Conservation (phyloP, 2,113 vertebrate genomes). For the Burhinus oedicnemus region DNA sequence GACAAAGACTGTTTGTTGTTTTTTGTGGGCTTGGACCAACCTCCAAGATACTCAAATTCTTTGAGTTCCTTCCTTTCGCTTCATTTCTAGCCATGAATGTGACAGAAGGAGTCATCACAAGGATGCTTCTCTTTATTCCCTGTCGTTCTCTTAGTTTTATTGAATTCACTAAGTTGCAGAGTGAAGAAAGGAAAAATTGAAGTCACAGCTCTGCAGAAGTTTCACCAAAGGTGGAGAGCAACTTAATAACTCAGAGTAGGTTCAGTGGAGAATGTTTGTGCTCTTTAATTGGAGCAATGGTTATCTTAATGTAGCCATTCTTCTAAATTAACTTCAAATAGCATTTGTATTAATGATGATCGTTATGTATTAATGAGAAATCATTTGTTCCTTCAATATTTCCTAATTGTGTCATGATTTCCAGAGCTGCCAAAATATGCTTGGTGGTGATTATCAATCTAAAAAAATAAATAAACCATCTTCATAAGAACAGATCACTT, state of each 20-base stretch:
- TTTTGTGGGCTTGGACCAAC: background rate
- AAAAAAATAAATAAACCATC: background rate
- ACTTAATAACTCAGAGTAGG: background rate
- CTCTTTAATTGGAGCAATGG: background rate
- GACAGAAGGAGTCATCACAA: background rate
- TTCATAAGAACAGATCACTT: background rate
- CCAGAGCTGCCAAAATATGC: background rate
- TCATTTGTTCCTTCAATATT: conserved; percentile 29
- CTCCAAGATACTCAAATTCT: background rate
- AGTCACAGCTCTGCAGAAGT: background rate
- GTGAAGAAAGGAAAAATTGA: background rate
- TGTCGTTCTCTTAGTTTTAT: background rate
- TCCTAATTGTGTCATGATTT: background rate
- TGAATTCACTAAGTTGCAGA: background rate
- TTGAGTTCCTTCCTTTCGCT: background rate
- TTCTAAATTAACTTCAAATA: conserved; percentile 40
- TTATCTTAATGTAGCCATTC: conserved; percentile 9
- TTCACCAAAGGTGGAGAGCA: background rate
- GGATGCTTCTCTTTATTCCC: background rate
- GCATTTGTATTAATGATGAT: conserved; percentile 34
- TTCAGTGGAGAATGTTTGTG: background rate
- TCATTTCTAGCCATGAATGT: background rate
- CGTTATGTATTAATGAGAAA: conserved; percentile 42
- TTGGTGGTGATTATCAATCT: background rate
- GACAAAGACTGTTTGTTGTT: background rate